Evolutionary conservation across 2,113 vertebrate genomes (phyloP).

Genomic region (Pao palembangensis): DNA sequence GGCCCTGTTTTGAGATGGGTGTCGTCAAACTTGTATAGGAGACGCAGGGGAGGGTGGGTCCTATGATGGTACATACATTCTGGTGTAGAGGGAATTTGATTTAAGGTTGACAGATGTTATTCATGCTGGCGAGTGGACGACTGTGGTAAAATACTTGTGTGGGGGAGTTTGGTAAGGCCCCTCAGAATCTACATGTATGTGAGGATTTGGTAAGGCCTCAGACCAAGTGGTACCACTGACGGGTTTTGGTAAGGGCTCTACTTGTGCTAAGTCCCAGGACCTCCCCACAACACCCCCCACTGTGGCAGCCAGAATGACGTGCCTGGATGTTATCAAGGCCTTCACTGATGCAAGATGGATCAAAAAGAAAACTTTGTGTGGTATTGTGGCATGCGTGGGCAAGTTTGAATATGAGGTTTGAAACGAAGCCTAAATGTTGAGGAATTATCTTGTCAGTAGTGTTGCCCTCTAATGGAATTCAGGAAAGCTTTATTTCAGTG

Average conservation of each 20-base stretch:
- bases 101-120: slow-evolving; percentile 22
- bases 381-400: slow-evolving; percentile 1
- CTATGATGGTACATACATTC: slow-evolving; percentile 25
- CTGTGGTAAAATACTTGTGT: neutral
- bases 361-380: slow-evolving; percentile 12
- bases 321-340: slow-evolving; percentile 37
- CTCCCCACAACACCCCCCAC: slow-evolving; percentile 42
- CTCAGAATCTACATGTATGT: slow-evolving; percentile 2
- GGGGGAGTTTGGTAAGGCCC: slow-evolving; percentile 55
- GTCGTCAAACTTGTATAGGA: slow-evolving; percentile 35
- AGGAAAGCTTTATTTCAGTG: too few relatives aligned
- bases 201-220: slow-evolving; percentile 36
- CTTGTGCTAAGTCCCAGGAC: slow-evolving; percentile 18
- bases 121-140: slow-evolving; percentile 20
- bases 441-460: too few relatives aligned
- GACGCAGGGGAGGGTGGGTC: slow-evolving; percentile 50
- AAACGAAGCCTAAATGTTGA: neutral
- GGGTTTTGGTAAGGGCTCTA: slow-evolving; percentile 51
- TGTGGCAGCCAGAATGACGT: slow-evolving; percentile 48
- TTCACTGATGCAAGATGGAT: slow-evolving; percentile 41
- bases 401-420: neutral
- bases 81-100: slow-evolving; percentile 41
- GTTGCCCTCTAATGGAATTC: too few relatives aligned
- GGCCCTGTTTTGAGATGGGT: slow-evolving; percentile 55
- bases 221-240: slow-evolving; percentile 3